Conservation (phyloP, 2,113 vertebrate genomes). For the Epinephelus lanceolatus region DNA sequence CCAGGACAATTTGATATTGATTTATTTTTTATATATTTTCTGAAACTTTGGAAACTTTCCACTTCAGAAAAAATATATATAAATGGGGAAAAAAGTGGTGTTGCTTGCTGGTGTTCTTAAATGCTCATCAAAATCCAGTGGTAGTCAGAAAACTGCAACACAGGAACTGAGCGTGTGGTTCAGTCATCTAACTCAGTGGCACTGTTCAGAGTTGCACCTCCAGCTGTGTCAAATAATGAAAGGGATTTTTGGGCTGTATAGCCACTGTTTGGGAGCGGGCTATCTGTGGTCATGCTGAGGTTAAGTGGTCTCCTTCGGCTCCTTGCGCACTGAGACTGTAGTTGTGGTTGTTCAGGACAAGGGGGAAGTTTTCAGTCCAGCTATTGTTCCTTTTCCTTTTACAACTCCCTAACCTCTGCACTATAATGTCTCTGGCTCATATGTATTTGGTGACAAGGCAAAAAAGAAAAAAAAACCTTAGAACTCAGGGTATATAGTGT, state of each 20-base stretch:
- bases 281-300: slow-evolving; percentile 62
- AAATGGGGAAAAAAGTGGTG: slow-evolving; percentile 34
- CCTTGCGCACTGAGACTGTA: slow-evolving; percentile 59
- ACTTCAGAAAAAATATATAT: slow-evolving; percentile 46
- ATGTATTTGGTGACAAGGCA: slow-evolving; percentile 77
- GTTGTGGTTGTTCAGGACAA: slow-evolving; percentile 61
- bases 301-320: slow-evolving; percentile 66
- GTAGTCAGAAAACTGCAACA: slow-evolving; percentile 67
- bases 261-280: slow-evolving; percentile 74
- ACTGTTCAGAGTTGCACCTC: slow-evolving; percentile 77
- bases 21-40: slow-evolving; percentile 72
- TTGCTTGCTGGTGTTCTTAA: slow-evolving; percentile 56
- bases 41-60: slow-evolving; percentile 90
- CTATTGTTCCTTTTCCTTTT: slow-evolving; percentile 49
- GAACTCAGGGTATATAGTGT: slow-evolving; percentile 87
- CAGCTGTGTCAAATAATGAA: slow-evolving; percentile 80
- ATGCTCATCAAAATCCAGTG: slow-evolving; percentile 58
- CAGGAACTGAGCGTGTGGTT: slow-evolving; percentile 54
- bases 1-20: slow-evolving; percentile 76
- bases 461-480: slow-evolving; percentile 68
- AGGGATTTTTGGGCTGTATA: slow-evolving; percentile 78
- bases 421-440: slow-evolving; percentile 65
- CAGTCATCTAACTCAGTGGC: slow-evolving; percentile 63
- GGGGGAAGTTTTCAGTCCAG: slow-evolving; percentile 36
- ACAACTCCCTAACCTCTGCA: slow-evolving; percentile 64